Evolutionary conservation across 2,113 vertebrate species (phyloP).

Genomic region (Amazona guildingii): DNA sequence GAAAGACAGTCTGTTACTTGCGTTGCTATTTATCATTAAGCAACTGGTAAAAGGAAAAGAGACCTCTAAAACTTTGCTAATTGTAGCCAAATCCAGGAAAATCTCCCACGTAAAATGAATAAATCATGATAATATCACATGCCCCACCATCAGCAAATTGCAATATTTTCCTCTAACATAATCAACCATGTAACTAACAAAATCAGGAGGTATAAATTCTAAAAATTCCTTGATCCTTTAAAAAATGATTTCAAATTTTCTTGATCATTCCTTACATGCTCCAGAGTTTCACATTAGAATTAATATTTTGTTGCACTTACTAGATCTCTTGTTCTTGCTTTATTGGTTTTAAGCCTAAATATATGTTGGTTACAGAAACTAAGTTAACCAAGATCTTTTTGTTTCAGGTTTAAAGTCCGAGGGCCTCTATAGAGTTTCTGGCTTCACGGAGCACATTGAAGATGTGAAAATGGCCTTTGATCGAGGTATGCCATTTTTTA

Average conservation of each 20-base stretch:
- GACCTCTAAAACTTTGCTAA: slow-evolving; percentile 40
- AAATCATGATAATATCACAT: neutral
- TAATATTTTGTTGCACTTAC: neutral
- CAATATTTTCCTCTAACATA: neutral
- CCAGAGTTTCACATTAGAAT: neutral
- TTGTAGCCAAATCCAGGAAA: slow-evolving; percentile 31
- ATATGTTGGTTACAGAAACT: neutral
- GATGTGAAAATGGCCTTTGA: slow-evolving; percentile 95
- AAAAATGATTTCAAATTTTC: neutral
- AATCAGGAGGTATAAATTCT: neutral
- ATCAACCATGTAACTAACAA: neutral
- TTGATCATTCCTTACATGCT: neutral
- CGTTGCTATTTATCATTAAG: neutral
- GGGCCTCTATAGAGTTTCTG: slow-evolving; percentile 95
- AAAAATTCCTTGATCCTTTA: neutral
- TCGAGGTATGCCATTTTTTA: slow-evolving; percentile 81
- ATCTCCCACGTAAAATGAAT: slow-evolving; percentile 6
- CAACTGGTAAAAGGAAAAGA: neutral
- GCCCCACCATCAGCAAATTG: slow-evolving; percentile 18
- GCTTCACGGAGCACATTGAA: slow-evolving; percentile 96
- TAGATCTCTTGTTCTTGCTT: neutral
- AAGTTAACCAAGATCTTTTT: slow-evolving; percentile 14
- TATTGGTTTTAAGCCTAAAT: neutral
- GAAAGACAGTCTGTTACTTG: neutral
- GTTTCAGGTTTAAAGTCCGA: slow-evolving; percentile 90